phyloP scores from a whole-genome alignment of 2,888 invertebrate species.

The Drosophila siamana region DNA sequence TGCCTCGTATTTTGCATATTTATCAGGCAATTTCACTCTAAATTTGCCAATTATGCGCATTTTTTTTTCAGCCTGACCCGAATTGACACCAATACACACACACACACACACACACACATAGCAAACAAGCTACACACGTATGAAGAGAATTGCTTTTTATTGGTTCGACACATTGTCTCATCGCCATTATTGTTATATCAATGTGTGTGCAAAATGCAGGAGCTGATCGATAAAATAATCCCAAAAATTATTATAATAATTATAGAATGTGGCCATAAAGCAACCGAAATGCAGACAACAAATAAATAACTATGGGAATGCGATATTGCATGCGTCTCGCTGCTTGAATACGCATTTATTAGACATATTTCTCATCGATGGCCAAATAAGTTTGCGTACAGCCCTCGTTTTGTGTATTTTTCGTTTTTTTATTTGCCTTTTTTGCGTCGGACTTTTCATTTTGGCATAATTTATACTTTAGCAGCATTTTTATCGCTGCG shows the following conservation, averaged over 20 bases:
- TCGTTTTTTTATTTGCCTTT: neutral
- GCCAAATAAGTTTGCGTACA: conserved; percentile 9
- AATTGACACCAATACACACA: conserved; percentile 61
- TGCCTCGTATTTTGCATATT: conserved; percentile 65
- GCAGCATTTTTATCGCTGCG: conserved; percentile 80
- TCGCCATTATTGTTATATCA: conserved; percentile 48
- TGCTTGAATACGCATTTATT: too few relatives aligned
- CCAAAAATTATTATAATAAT: too few relatives aligned
- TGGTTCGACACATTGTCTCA: conserved; percentile 68
- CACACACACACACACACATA: conserved; percentile 13
- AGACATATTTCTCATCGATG: too few relatives aligned
- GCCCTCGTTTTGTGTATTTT: conserved; percentile 27
- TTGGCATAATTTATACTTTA: conserved; percentile 79
- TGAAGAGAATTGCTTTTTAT: conserved; percentile 51
- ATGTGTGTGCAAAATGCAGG: conserved; percentile 35
- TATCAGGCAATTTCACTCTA: conserved; percentile 76
- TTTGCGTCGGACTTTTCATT: conserved; percentile 58
- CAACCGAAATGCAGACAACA: too few relatives aligned
- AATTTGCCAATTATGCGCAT: conserved; percentile 79
- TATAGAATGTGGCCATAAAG: too few relatives aligned
- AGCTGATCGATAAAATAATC: conserved; percentile 26
- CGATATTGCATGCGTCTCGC: too few relatives aligned
- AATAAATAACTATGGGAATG: too few relatives aligned
- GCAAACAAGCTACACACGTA: conserved; percentile 3
- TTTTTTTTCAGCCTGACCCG: conserved; percentile 70